These are phyloP conservation scores for Cyanoderma ruficeps DNA, from an alignment of 2,113 vertebrate genomes.

Conservation along the genomic window DNA sequence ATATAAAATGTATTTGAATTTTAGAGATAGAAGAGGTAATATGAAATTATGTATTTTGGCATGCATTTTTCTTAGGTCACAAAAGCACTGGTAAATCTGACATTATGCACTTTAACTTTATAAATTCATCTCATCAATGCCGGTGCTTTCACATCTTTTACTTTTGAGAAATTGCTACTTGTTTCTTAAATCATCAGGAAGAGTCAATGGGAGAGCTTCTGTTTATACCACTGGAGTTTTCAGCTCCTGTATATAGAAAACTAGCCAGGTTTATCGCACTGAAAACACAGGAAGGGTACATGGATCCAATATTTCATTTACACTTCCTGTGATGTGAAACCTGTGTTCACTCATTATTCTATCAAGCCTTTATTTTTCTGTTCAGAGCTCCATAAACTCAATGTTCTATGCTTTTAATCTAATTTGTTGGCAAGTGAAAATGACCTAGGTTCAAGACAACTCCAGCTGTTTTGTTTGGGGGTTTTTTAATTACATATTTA, in stretches of 20 bases:
- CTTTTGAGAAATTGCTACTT: background rate
- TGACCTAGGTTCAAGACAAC: background rate
- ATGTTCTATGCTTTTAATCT: background rate
- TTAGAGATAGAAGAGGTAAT: background rate
- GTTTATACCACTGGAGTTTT: background rate
- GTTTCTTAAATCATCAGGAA: background rate
- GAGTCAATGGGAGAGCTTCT: background rate
- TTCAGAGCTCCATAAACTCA: conserved; percentile 37
- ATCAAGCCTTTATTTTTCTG: conserved; percentile 9
- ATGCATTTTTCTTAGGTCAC: background rate
- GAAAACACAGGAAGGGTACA: background rate
- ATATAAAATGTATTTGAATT: background rate
- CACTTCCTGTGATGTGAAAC: background rate
- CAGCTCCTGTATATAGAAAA: background rate
- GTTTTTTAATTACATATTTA: background rate
- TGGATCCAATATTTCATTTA: background rate
- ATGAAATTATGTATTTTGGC: background rate
- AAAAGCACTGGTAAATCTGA: background rate
- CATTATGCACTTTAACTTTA: background rate
- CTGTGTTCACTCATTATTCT: background rate
- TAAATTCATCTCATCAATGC: background rate
- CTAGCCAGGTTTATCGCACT: background rate
- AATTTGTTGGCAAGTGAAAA: conserved; percentile 25
- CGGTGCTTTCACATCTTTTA: background rate
- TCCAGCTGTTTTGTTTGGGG: background rate